Conservation (phyloP, 1,140 invertebrate species). For the Nymphalis io region DNA sequence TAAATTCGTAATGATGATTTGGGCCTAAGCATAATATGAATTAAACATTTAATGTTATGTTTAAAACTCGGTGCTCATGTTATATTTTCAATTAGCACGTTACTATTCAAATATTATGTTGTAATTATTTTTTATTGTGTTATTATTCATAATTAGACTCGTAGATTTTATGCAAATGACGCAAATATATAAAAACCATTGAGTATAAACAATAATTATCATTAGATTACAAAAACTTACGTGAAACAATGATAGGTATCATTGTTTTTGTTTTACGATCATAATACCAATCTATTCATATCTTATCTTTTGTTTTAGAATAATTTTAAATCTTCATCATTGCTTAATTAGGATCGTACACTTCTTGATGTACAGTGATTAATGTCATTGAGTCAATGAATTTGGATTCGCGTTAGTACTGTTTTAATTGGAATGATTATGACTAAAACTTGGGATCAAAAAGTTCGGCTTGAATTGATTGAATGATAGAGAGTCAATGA, state of each 20-base stretch:
- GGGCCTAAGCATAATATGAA: not conserved
- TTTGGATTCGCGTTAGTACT: not conserved
- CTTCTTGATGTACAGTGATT: not conserved
- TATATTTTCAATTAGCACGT: constrained; percentile 1
- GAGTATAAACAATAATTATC: constrained; percentile 1
- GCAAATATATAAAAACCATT: not conserved
- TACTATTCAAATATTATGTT: constrained; percentile 3
- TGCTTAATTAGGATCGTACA: not conserved
- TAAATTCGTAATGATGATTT: not conserved
- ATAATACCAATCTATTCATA: constrained; percentile 2
- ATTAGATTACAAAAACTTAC: not conserved
- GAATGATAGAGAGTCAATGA: not conserved
- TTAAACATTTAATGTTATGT: constrained; percentile 1
- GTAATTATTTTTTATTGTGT: constrained; percentile 1
- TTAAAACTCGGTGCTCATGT: not conserved
- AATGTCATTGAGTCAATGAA: not conserved
- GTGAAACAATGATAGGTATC: not conserved
- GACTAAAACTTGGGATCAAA: not conserved
- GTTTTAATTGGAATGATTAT: not conserved
- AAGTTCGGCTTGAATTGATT: not conserved
- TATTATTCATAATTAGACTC: constrained; percentile 4
- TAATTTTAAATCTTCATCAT: not conserved
- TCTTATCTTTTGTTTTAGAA: constrained; percentile 5
- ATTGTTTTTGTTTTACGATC: not conserved
- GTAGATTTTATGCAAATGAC: not conserved